Conservation (phyloP, 2,113 vertebrate species). For the Pogona vitticeps region DNA sequence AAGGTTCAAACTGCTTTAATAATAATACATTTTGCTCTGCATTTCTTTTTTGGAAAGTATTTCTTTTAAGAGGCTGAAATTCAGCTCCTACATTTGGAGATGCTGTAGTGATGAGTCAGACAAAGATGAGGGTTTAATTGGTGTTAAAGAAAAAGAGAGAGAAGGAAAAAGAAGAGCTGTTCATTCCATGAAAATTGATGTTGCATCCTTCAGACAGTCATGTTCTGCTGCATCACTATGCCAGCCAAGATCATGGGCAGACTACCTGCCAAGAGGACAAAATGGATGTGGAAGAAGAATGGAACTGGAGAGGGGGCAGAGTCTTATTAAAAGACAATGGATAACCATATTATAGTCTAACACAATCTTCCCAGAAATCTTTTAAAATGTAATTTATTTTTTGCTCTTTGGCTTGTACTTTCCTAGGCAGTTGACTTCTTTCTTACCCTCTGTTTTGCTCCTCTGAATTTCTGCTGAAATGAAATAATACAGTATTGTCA, state of each 20-base stretch:
- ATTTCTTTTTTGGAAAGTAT: background rate
- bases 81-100: conserved; percentile 56
- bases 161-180: conserved; percentile 35
- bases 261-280: conserved; percentile 40
- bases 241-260: conserved; percentile 43
- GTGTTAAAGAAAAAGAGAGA: conserved; percentile 39
- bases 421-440: background rate
- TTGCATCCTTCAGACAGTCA: conserved; percentile 71
- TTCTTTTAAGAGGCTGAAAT: background rate
- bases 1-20: background rate
- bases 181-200: conserved; percentile 58
- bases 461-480: background rate
- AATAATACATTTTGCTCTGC: background rate
- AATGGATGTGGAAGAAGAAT: conserved; percentile 34
- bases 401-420: fast-evolving
- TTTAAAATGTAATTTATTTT: conserved; percentile 28
- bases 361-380: conserved; percentile 31
- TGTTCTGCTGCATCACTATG: conserved; percentile 68
- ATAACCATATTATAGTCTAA: conserved; percentile 41
- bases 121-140: conserved; percentile 70
- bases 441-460: background rate
- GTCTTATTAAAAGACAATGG: conserved; percentile 59
- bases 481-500: fast-evolving
- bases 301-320: conserved; percentile 37
- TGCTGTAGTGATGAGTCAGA: conserved; percentile 71